Percentiles rank a stretch among this genome's conserved stretches.
Conservation (phyloP, 1,140 invertebrate species). For the Leptopilina boulardi region DNA sequence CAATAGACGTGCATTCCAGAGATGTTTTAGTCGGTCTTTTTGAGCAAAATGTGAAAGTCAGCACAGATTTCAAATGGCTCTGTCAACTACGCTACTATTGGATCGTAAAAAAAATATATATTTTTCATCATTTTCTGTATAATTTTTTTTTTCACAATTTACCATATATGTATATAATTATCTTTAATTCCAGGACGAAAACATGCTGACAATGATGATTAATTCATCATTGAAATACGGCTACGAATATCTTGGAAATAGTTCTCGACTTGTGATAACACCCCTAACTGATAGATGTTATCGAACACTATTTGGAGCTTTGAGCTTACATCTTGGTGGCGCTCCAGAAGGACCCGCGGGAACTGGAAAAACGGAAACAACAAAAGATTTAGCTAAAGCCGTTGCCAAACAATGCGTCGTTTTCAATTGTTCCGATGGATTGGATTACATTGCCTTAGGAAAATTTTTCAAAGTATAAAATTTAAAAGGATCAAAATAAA, state of each 20-base stretch:
- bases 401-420: slow-evolving; percentile 97
- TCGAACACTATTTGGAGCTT: slow-evolving; percentile 92
- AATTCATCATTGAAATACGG: slow-evolving; percentile 93
- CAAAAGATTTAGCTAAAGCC: slow-evolving; percentile 97
- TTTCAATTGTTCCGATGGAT: slow-evolving; percentile 95
- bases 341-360: slow-evolving; percentile 97
- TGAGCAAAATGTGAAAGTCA: slow-evolving; percentile 80
- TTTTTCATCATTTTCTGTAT: slow-evolving; percentile 40
- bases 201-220: slow-evolving; percentile 91
- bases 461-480: slow-evolving; percentile 97
- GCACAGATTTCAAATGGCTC: slow-evolving; percentile 94
- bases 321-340: slow-evolving; percentile 89
- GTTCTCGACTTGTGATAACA: slow-evolving; percentile 90
- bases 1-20: slow-evolving; percentile 93
- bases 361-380: slow-evolving; percentile 97
- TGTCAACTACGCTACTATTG: slow-evolving; percentile 96
- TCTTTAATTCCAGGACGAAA: slow-evolving; percentile 75
- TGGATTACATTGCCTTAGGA: slow-evolving; percentile 95
- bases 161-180: background rate
- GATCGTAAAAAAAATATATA: slow-evolving; percentile 83
- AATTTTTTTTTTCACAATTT: background rate
- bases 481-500: slow-evolving; percentile 7
- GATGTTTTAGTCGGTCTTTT: slow-evolving; percentile 88
- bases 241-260: slow-evolving; percentile 96
- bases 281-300: slow-evolving; percentile 93